Conservation (phyloP, 2,797 vertebrate genomes). For the Danio jaintianensis region DNA sequence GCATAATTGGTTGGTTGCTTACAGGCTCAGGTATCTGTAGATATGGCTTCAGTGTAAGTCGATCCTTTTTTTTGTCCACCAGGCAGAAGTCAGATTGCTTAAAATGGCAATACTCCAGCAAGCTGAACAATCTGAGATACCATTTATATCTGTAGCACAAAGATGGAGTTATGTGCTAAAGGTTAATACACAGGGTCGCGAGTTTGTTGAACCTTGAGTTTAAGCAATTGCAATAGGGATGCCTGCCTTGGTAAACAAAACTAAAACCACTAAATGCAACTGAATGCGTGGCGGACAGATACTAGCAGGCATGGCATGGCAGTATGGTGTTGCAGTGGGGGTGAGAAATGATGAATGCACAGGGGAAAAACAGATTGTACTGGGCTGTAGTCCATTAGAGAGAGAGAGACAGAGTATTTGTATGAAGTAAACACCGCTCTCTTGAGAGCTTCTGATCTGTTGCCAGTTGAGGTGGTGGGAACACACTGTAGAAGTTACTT, state of each 20-base stretch:
- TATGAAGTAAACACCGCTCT: conserved; percentile 27
- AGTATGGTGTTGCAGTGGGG: not conserved
- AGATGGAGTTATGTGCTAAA: not conserved
- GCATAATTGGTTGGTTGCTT: not conserved
- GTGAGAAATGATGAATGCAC: conserved; percentile 22
- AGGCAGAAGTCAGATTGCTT: not conserved
- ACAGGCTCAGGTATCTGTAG: not conserved
- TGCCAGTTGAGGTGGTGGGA: not conserved
- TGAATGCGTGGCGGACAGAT: not conserved
- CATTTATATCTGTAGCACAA: not conserved
- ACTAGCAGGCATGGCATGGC: not conserved
- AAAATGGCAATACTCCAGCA: not conserved
- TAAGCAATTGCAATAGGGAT: conserved; percentile 14
- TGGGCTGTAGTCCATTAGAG: conserved; percentile 22
- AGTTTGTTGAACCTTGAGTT: not conserved
- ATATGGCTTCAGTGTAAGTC: not conserved
- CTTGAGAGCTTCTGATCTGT: conserved; percentile 38
- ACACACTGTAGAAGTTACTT: not conserved
- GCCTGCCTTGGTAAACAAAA: not conserved
- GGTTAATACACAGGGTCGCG: not conserved
- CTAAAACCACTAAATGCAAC: not conserved
- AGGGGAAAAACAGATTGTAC: conserved; percentile 39
- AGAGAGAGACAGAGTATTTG: conserved; percentile 8
- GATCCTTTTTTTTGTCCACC: not conserved
- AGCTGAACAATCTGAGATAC: not conserved